Evolutionary conservation across 1,140 invertebrate species (phyloP).

Genomic region (Leptinotarsa lineolata): DNA sequence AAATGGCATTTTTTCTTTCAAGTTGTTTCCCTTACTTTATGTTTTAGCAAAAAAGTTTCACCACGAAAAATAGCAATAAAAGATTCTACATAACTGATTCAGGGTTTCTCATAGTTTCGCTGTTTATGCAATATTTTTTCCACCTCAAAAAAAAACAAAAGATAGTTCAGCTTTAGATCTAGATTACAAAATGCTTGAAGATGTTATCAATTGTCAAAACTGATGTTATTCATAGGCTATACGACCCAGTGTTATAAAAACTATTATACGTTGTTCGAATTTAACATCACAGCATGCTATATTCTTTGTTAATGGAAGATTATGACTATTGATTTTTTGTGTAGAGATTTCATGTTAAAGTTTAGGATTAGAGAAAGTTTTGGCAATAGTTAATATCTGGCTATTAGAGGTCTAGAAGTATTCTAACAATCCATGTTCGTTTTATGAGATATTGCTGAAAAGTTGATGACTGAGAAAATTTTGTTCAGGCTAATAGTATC

Average conservation of each 20-base stretch:
- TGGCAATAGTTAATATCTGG: conserved; percentile 45
- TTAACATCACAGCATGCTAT: conserved; percentile 44
- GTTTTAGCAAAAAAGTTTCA: too few species aligned
- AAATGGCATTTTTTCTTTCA: too few species aligned
- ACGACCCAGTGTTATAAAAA: conserved; percentile 48
- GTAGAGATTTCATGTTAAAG: conserved; percentile 44
- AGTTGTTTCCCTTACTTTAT: too few species aligned
- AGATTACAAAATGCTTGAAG: conserved; percentile 43
- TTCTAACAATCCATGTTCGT: conserved; percentile 46
- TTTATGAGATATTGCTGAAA: conserved; percentile 28
- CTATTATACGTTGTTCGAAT: conserved; percentile 37
- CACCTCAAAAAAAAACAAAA: conserved; percentile 46
- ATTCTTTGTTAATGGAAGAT: neutral
- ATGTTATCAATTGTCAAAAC: conserved; percentile 44
- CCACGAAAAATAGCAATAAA: too few species aligned
- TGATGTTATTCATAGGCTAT: conserved; percentile 5
- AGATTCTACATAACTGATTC: too few species aligned
- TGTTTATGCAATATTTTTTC: conserved; percentile 49
- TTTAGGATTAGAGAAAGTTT: conserved; percentile 34
- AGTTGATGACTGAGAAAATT: conserved; percentile 46
- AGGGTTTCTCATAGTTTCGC: neutral
- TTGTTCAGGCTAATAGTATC: conserved; percentile 42
- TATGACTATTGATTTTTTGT: conserved; percentile 30
- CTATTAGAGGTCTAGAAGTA: conserved; percentile 43
- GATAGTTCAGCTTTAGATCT: conserved; percentile 49